A percentile compares a stretch with the other conserved stretches of the same genome.
Conservation (phyloP, 2,113 vertebrate genomes). For the Hippocampus mohnikei region DNA sequence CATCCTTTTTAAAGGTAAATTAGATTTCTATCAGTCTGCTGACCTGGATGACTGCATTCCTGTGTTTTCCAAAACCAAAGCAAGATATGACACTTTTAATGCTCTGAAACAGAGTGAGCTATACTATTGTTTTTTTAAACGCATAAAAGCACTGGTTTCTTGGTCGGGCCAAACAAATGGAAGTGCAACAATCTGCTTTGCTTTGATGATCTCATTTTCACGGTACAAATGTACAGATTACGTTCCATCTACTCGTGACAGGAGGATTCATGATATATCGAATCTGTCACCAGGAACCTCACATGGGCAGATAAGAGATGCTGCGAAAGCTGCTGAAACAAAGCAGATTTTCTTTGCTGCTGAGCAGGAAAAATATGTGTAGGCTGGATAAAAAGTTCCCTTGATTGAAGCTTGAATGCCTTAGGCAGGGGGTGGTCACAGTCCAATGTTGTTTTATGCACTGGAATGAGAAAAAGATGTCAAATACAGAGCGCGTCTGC, state of each 20-base stretch:
- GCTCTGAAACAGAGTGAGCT: background rate
- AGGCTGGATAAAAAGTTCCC: slow-evolving; percentile 15
- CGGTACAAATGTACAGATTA: slow-evolving; percentile 29
- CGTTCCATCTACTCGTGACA: slow-evolving; percentile 10
- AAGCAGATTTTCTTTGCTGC: slow-evolving; percentile 32
- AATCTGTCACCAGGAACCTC: slow-evolving; percentile 11
- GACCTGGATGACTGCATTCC: background rate
- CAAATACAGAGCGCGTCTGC: slow-evolving; percentile 24
- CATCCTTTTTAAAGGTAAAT: background rate
- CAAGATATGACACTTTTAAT: slow-evolving; percentile 9
- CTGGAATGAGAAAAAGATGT: slow-evolving; percentile 30
- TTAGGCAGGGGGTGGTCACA: slow-evolving; percentile 22
- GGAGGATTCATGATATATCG: slow-evolving; percentile 18
- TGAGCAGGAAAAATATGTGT: slow-evolving; percentile 17
- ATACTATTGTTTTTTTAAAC: slow-evolving; percentile 24
- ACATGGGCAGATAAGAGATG: slow-evolving; percentile 11
- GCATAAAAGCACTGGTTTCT: slow-evolving; percentile 21
- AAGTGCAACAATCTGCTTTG: slow-evolving; percentile 28
- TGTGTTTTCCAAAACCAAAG: slow-evolving; percentile 14
- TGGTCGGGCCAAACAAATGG: slow-evolving; percentile 28
- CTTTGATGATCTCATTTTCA: slow-evolving; percentile 25
- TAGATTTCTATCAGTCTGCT: slow-evolving; percentile 1
- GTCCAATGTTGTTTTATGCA: slow-evolving; percentile 5
- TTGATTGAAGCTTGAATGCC: slow-evolving; percentile 17
- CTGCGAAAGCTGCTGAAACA: slow-evolving; percentile 15